A percentile compares a stretch with the other conserved stretches of the same genome.
These are phyloP conservation scores for Drosophila saltans DNA, from an alignment of 1,140 invertebrate genomes.

Conservation along the genomic window DNA sequence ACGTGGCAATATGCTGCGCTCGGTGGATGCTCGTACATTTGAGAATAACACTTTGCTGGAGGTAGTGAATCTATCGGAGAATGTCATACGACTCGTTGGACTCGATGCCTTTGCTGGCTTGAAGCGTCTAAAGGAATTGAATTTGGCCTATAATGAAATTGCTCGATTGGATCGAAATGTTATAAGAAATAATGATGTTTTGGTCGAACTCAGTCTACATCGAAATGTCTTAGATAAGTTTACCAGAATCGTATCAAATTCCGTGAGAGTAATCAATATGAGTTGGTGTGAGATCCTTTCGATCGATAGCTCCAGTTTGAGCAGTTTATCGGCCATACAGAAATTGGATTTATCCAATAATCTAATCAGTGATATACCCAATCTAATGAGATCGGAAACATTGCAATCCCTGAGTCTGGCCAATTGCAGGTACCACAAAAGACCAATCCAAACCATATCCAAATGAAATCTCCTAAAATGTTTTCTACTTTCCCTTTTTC, in stretches of 20 bases:
- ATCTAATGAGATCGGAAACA: constrained; percentile 84
- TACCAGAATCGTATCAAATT: constrained; percentile 85
- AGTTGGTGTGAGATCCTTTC: constrained; percentile 86
- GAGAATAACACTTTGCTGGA: constrained; percentile 86
- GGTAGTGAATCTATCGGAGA: constrained; percentile 87
- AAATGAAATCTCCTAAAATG: too few relatives aligned
- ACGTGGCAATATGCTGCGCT: constrained; percentile 86
- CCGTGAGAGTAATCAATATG: constrained; percentile 85
- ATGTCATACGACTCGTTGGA: constrained; percentile 85
- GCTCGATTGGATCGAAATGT: constrained; percentile 84
- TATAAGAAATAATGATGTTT: constrained; percentile 84
- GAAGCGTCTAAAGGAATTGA: constrained; percentile 85
- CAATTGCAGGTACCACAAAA: constrained; percentile 68
- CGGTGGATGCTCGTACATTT: constrained; percentile 85
- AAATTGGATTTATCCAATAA: constrained; percentile 86
- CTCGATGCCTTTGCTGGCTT: constrained; percentile 85
- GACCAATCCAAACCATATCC: too few relatives aligned
- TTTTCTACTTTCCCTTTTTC: neutral
- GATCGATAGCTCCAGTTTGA: constrained; percentile 84
- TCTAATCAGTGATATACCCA: constrained; percentile 85
- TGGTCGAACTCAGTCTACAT: constrained; percentile 86
- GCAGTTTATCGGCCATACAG: constrained; percentile 84
- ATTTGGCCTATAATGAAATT: constrained; percentile 88
- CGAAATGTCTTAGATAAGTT: constrained; percentile 87
- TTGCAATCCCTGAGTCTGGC: constrained; percentile 86